Base-by-base conservation (phyloP, 2,888 invertebrate genomes). In the Magallana nippona region DNA sequence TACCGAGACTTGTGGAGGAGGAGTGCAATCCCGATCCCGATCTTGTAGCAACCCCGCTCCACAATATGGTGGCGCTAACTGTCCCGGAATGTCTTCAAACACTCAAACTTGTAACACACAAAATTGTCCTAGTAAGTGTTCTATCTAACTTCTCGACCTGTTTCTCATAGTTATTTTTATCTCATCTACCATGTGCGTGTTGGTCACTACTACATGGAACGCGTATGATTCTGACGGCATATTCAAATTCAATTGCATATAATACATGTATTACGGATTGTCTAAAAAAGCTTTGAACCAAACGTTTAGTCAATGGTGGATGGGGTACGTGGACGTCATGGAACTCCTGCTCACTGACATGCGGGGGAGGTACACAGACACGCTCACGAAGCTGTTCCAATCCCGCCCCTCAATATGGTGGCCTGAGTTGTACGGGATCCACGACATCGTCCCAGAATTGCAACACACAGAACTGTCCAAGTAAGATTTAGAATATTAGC, bases 11-110 rank as follows among this genome's bases (percentile, higher is more conserved):
- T 79, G 79, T 55, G 79, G 79, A 27, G 78, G 84, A n/a, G 85
- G 93, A 10, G 82, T 84, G 2, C 85, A 88, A 62, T 82, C 79
- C 11, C 91, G 92, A 81, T 60, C 78, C 5, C 87, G 89, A 56
- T 87, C 87, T 2, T 84, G 87, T 17, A 81, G 22, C 19, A 78
- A 82, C 55, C 84, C 84, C n/a, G n/a, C 79, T 55, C 84, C 84
- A 19, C 82, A 82, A 63, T 82, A 82, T 78, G 84, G 84, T 8
- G 84, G 84, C 11, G 60, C 78, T 17, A n/a, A 56, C 2, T 84
- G 84, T 62, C 32, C 78, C 10, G 78, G 55, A 17, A 27, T 56
- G 10, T 58, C 57, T 22, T 79, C 83, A n/a, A 32, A 19, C 5
- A 78, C 79, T n/a, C 58, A 80, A 32, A 32, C 32, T 10, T 81